Evolutionary conservation across 2,888 invertebrate species (phyloP).

Genomic region (Temnothorax ravouxi): DNA sequence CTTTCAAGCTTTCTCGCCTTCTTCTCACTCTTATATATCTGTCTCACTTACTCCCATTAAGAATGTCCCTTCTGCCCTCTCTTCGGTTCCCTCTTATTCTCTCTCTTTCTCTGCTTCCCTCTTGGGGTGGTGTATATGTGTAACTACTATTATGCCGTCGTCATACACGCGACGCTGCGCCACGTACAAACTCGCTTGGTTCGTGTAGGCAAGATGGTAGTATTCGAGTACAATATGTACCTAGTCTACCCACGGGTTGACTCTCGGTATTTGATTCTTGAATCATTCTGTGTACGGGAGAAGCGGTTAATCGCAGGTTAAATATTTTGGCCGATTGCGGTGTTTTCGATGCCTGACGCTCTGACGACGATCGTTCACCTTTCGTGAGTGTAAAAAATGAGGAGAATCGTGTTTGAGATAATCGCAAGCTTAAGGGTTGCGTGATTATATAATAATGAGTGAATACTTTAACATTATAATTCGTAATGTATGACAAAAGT

Average conservation of each 20-base stretch:
- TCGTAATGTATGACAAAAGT: not conserved
- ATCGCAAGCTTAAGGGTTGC: not conserved
- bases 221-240: too few relatives aligned
- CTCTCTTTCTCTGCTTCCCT: constrained; percentile 42
- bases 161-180: constrained; percentile 71
- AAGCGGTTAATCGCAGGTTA: too few relatives aligned
- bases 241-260: too few relatives aligned
- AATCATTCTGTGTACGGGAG: too few relatives aligned
- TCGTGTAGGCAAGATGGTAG: too few relatives aligned
- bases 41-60: constrained; percentile 33
- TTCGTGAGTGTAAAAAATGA: not conserved
- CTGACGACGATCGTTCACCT: constrained; percentile 47
- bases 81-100: constrained; percentile 11
- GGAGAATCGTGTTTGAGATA: not conserved
- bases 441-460: not conserved
- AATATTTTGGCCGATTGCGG: too few relatives aligned
- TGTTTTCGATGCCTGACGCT: too few relatives aligned
- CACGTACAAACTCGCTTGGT: constrained; percentile 71
- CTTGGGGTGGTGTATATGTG: constrained; percentile 57
- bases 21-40: constrained; percentile 25
- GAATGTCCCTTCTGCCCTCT: constrained; percentile 26
- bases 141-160: constrained; percentile 70
- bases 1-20: constrained; percentile 31
- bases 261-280: too few relatives aligned
- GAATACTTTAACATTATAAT: not conserved